Evolutionary conservation across 2,888 invertebrate genomes (phyloP), one percentile per base, ranked within the genome.

Genomic region (Ectemnius cavifrons): DNA sequence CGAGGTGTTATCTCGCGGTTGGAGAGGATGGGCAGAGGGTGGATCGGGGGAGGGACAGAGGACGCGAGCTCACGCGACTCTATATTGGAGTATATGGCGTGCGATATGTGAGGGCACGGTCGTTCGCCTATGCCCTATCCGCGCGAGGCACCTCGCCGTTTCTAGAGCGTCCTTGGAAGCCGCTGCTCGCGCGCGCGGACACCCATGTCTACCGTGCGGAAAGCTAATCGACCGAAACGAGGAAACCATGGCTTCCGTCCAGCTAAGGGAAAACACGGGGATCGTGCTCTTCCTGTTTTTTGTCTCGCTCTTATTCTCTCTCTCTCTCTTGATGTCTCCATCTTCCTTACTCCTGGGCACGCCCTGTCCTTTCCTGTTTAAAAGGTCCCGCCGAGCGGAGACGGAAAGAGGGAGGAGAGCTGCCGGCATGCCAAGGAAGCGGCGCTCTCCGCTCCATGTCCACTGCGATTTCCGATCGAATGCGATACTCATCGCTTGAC

Each of bases 191-290:
- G 52, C 52, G 52, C 14, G 52, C 52, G 52, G 16, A 52, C 47
- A 47, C 52, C 52, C 52, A 16, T 16, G 37, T 52, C 52, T 16
- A 52, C 52, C 52, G 52, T 16, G 52, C 52, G 52, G 52, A 52
- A 52, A 52, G 52, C 52, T 52, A 52, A 52, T 52, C 52, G 52
- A 52, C 52, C 52, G 52, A 52, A 52, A 52, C 52, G 52, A 52
- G 52, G 52, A 52, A 52, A 52, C 52, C 52, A 52, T 52, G 52
- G 52, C 52, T 52, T 52, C 52, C 52, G 52, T 52, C 52, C 52
- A 52, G 52, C 52, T 52, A 52, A 52, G 52, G 52, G 52, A 52
- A 52, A 52, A 52, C 52, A 52, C 52, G 52, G 52, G 52, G 52
- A 52, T 52, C 52, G 52, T 37, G 37, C 52, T 52, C 52, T 52